Evolutionary conservation across 1,140 invertebrate genomes (phyloP), one percentile per base, ranked within the genome.

Genomic region (Ceratoteleas bidentatus): DNA sequence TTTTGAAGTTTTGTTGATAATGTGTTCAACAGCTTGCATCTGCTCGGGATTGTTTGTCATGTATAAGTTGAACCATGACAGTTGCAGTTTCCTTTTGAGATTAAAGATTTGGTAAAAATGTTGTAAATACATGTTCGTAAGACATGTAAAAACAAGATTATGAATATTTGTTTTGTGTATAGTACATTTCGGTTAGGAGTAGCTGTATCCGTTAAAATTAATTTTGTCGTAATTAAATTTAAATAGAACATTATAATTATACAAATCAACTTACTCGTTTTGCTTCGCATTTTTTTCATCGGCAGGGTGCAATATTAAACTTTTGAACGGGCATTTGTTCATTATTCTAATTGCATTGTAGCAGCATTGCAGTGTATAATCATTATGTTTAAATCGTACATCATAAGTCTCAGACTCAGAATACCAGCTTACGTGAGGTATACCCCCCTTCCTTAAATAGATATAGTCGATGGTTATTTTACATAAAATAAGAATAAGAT

Each of bases 41-140:
- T 95, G 95, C 77, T 94, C 93, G 2, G 87, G 84, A 90, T 96
- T 96, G 0, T 91, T 50, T 40, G 49, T 38, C n/a, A 98, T 92
- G 11, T 83, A 85, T 32, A 87, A 68, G 88, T 98, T 96, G 70
- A 93, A 94, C 94, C 96, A 24, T n/a, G n/a, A n/a, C n/a, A n/a
- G n/a, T 9, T 52, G 49, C 7, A 49, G 6, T 9, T 24, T 8
- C 9, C 14, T 52, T 52, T 24, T 15, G 7, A 98, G 49, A 9
- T 15, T 14, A 16, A 3, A 52, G 24, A 24, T 24, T 24, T 2
- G 24, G 4, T 24, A 24, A 1, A 24, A 2, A 24, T 2, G 24
- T 24, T 4, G 24, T 4, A 24, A 24, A 24, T 24, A 24, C 24
- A 24, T 24, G 1, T 24, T 24, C 4, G 24, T 24, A 24, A 24